Conservation (phyloP, 2,113 vertebrate species). For the Dermatemys mawii region DNA sequence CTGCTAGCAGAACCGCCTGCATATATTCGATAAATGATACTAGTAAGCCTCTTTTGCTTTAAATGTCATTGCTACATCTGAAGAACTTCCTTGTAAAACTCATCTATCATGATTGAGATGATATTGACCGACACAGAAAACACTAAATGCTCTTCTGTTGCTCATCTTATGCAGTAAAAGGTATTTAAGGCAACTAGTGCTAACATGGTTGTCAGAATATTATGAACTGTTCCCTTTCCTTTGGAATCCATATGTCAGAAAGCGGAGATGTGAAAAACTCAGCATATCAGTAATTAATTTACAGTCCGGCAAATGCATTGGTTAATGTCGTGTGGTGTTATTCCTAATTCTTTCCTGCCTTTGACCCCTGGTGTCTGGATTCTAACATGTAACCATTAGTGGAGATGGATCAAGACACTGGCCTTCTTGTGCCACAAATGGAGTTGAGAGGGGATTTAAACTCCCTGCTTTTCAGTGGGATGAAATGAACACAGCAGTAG, state of each 20-base stretch:
- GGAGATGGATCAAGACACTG: conserved; percentile 76
- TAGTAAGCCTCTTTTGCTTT: conserved; percentile 47
- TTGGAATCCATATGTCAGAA: conserved; percentile 56
- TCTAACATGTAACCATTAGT: conserved; percentile 83
- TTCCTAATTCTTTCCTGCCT: conserved; percentile 84
- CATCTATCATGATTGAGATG: neutral
- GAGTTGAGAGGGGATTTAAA: conserved; percentile 84
- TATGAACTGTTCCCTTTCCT: conserved; percentile 4
- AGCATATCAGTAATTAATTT: conserved; percentile 51
- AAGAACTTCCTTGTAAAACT: neutral
- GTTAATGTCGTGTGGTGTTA: conserved; percentile 77
- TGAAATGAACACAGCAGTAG: conserved; percentile 84
- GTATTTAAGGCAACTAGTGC: neutral
- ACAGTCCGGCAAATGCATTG: conserved; percentile 73
- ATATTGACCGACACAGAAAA: neutral
- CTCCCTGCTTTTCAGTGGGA: conserved; percentile 78
- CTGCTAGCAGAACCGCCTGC: neutral
- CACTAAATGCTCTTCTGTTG: conserved; percentile 35
- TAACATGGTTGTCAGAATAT: conserved; percentile 45
- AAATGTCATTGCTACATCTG: conserved; percentile 18
- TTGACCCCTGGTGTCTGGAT: conserved; percentile 82
- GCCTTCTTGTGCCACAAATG: conserved; percentile 78
- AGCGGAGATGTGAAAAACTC: conserved; percentile 51
- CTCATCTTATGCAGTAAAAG: neutral
- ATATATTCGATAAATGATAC: neutral